phyloP scores from a whole-genome alignment of 2,888 invertebrate genomes.

The Serrognathus titanus region DNA sequence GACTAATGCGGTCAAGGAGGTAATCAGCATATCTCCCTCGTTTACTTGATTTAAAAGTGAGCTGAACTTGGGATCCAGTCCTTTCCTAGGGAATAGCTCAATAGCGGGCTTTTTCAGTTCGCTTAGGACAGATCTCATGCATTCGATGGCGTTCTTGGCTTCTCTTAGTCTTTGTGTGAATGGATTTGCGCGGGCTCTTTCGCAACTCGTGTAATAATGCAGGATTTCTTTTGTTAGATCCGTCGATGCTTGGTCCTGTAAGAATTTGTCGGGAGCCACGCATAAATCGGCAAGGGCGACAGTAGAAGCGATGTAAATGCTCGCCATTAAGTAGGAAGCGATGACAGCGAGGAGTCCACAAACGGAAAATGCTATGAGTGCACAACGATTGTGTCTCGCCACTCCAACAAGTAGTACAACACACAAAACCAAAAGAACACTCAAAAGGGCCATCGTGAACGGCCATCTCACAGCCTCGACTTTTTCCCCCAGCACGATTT shows the following conservation, averaged over 20 bases:
- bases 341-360: slow-evolving; percentile 83
- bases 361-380: slow-evolving; percentile 85
- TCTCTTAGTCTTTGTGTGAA: slow-evolving; percentile 79
- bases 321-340: slow-evolving; percentile 84
- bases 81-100: slow-evolving; percentile 50
- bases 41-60: slow-evolving; percentile 76
- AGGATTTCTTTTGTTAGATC: slow-evolving; percentile 45
- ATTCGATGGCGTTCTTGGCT: slow-evolving; percentile 51
- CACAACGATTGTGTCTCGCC: slow-evolving; percentile 82
- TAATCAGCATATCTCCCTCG: slow-evolving; percentile 69
- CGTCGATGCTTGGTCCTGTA: slow-evolving; percentile 43
- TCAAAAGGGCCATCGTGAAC: slow-evolving; percentile 83
- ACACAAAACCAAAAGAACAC: slow-evolving; percentile 81
- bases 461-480: slow-evolving; percentile 79
- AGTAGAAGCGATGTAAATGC: slow-evolving; percentile 80
- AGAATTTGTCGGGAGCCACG: slow-evolving; percentile 59
- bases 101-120: slow-evolving; percentile 52
- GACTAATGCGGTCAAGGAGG: slow-evolving; percentile 66
- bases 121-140: slow-evolving; percentile 53
- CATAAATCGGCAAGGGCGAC: slow-evolving; percentile 74
- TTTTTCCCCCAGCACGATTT: slow-evolving; percentile 61
- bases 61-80: slow-evolving; percentile 68
- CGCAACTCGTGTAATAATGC: slow-evolving; percentile 77
- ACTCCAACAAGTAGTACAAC: slow-evolving; percentile 87
- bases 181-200: slow-evolving; percentile 73